Evolutionary conservation across 2,113 vertebrate genomes (phyloP), one percentile per base, ranked within the genome.

Genomic region (Mystacornis crossleyi): DNA sequence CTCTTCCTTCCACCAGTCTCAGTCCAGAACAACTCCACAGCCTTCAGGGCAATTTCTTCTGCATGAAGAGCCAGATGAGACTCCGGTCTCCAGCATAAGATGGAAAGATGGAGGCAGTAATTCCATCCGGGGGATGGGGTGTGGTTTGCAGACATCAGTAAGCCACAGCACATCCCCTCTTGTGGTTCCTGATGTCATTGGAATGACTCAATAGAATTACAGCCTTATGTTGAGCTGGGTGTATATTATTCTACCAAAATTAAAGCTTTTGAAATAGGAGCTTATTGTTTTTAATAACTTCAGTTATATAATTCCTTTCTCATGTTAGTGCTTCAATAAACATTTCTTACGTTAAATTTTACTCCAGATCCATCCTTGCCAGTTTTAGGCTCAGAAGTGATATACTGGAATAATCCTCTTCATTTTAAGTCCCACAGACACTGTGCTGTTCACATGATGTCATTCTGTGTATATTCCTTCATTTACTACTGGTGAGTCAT

Each of bases 201-300:
- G 85, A 95, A 95, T 82, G 93, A 97, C 94, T 91, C 90, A 75
- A 70, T 88, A 89, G 93, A 93, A 91, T 95, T 60, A 77, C 89
- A 94, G 94, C 92, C 81, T 66, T 57, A 64, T 92, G 90, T 54
- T 9, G 2, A 78, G 66, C 67, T 43, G 93, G 65, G 62, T 91
- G 96, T 96, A 94, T 93, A 92, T 96, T 96, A 96, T 96, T 94
- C 86, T 97, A 94, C 90, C 0, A 1, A 94, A 96, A 96, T 91
- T 28, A 97, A 96, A 97, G 81, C 87, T 94, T 98, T 98, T 98
- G 97, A 98, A 98, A 98, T 93, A 81, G 73, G 95, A 98, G 80
- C 93, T 94, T 92, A 95, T 97, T 97, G 90, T 94, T 98, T 98
- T 97, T 97, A 98, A 97, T 97, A 97, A 97, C 90, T 93, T 93